Evolutionary conservation across 2,797 vertebrate genomes (phyloP), one percentile per base, ranked within the genome.

Genomic region (Carcharodon carcharias): DNA sequence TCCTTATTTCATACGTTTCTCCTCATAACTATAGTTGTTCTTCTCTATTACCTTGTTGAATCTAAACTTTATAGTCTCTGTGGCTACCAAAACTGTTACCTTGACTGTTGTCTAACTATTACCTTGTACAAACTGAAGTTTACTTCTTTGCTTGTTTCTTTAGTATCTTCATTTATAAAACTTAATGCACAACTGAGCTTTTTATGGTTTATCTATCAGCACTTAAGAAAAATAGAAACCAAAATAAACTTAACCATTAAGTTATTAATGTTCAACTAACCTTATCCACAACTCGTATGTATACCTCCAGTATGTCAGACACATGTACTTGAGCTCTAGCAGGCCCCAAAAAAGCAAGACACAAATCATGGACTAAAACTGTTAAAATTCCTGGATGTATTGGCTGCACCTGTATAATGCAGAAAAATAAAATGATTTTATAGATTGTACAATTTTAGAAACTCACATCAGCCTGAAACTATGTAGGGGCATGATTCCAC

Each of bases 261-360:
- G 35, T 28, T 35, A 92, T 7, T 35, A 7, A 16, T 1, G 1
- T 71, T 58, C 0, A 45, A 98, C 98, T 96, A 96, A 99, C 99
- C 99, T 99, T 99, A 98, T 99, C 99, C 71, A 99, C 99, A 96
- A 99, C 99, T 69, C 98, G 98, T 73, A 99, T 97, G 26, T 99
- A 98, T 88, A 99, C 97, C 96, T 99, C 99, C 97, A 99, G 98
- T 96, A 99, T 99, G 97, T 99, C 98, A 0, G 99, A 99, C 4
- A 99, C 97, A 2, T 98, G 97, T 0, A 99, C 97, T 0, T 97
- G 97, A 95, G 98, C 98, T 96, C 97, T 98, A n/a, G 98, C 98
- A 0, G 98, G 98, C 1, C 97, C 97, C 0, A 98, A 98, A 96
- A 98, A 98, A 65, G 98, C 97, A 96, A 99, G 97, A 96, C 98